Conservation (phyloP, 2,888 invertebrate genomes). For the Catocala fraxini region DNA sequence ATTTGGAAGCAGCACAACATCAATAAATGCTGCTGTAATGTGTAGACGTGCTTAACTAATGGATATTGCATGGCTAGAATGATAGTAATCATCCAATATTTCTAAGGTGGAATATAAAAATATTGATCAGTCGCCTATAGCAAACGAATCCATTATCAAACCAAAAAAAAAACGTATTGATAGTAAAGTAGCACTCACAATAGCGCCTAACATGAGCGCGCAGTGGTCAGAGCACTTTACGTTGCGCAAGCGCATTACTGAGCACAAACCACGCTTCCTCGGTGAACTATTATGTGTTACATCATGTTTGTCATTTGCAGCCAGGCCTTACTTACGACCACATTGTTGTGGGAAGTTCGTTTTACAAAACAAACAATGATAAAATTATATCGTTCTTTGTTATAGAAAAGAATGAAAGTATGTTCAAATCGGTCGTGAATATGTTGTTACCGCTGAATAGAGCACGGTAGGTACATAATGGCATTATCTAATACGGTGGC, state of each 20-base stretch:
- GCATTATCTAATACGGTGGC: no score
- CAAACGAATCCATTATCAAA: no score
- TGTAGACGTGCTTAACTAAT: no score
- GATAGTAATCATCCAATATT: no score
- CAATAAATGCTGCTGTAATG: no score
- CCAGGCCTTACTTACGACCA: background rate
- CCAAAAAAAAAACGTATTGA: no score
- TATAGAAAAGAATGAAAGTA: background rate
- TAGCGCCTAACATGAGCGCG: background rate
- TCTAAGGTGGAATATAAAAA: no score
- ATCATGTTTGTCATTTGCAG: conserved; percentile 42
- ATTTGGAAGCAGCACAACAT: no score
- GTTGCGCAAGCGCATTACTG: conserved; percentile 46
- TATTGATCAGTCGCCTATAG: no score
- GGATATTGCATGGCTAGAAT: no score
- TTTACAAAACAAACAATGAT: conserved; percentile 14
- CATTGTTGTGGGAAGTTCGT: conserved; percentile 11
- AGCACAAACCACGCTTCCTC: conserved; percentile 39
- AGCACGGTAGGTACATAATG: background rate
- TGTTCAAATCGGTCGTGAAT: background rate
- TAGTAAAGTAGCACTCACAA: background rate
- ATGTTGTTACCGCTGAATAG: conserved; percentile 1
- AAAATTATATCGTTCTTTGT: conserved; percentile 10
- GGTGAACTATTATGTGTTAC: conserved; percentile 48
- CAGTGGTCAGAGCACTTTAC: conserved; percentile 4